These are phyloP conservation scores for Leptopilina boulardi DNA, from an alignment of 1,140 invertebrate genomes.

Conservation along the genomic window DNA sequence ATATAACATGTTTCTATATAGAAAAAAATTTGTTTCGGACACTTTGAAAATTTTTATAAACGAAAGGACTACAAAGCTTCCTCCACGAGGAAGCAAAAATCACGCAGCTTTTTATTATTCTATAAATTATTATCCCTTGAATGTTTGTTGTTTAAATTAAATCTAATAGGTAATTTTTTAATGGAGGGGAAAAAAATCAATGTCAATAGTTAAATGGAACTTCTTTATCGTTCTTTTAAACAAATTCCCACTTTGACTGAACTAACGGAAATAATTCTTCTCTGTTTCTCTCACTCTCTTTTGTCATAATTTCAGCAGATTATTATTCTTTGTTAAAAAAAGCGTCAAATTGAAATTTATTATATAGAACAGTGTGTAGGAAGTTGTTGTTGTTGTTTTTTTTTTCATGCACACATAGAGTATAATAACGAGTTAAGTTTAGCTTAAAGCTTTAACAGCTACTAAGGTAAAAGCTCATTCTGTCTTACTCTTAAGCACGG, in stretches of 20 bases:
- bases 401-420: not conserved
- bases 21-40: too few relatives aligned
- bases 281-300: not conserved
- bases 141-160: too few relatives aligned
- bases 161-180: too few relatives aligned
- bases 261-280: not conserved
- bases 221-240: not conserved
- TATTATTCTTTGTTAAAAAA: conserved; percentile 8
- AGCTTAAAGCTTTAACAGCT: conserved; percentile 74
- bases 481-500: conserved; percentile 70
- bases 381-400: not conserved
- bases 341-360: conserved; percentile 10
- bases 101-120: not conserved
- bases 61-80: too few relatives aligned
- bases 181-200: not conserved
- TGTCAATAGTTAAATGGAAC: not conserved
- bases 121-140: not conserved
- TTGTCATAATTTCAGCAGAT: not conserved
- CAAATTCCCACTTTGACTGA: not conserved
- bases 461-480: conserved; percentile 73
- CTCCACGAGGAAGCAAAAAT: too few relatives aligned
- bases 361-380: not conserved
- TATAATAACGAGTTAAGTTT: conserved; percentile 37
- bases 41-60: too few relatives aligned
- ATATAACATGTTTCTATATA: too few relatives aligned